Conservation (phyloP, 2,888 invertebrate species). For the Geotrupes spiniger region DNA sequence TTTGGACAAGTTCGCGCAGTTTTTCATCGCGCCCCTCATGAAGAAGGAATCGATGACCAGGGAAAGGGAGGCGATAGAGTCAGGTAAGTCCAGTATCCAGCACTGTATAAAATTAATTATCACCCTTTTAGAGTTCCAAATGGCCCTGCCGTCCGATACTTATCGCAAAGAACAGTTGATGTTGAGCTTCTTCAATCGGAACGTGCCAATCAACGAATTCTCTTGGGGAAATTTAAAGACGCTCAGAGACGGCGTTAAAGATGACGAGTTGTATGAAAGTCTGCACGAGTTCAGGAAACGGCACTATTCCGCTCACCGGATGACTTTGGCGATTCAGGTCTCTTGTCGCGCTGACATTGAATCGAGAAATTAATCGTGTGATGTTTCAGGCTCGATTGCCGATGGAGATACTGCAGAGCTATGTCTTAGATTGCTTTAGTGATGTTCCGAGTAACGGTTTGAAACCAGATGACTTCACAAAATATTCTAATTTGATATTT, state of each 20-base stretch:
- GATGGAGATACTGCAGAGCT: constrained; percentile 62
- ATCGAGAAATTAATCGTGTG: no score
- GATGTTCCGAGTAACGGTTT: constrained; percentile 66
- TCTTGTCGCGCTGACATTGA: no score
- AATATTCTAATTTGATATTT: constrained; percentile 56
- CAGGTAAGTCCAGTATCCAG: constrained; percentile 55
- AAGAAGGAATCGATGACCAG: constrained; percentile 79
- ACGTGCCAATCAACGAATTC: constrained; percentile 77
- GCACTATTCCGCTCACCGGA: constrained; percentile 83
- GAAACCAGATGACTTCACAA: constrained; percentile 60
- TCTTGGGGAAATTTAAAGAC: constrained; percentile 82
- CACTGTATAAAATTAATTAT: neutral
- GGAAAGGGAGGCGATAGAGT: constrained; percentile 85
- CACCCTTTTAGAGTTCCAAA: constrained; percentile 69
- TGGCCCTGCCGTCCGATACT: constrained; percentile 71
- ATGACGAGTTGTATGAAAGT: constrained; percentile 64
- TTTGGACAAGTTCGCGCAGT: constrained; percentile 84
- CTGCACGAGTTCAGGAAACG: constrained; percentile 72
- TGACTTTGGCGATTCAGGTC: constrained; percentile 80
- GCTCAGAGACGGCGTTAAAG: constrained; percentile 64
- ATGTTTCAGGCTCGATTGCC: constrained; percentile 57
- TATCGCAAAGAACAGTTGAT: constrained; percentile 76
- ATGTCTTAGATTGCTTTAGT: constrained; percentile 65
- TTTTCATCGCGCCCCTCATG: constrained; percentile 85
- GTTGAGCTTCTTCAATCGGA: constrained; percentile 62